Evolutionary conservation across 2,888 invertebrate genomes (phyloP).

Genomic region (Philonicus albiceps): DNA sequence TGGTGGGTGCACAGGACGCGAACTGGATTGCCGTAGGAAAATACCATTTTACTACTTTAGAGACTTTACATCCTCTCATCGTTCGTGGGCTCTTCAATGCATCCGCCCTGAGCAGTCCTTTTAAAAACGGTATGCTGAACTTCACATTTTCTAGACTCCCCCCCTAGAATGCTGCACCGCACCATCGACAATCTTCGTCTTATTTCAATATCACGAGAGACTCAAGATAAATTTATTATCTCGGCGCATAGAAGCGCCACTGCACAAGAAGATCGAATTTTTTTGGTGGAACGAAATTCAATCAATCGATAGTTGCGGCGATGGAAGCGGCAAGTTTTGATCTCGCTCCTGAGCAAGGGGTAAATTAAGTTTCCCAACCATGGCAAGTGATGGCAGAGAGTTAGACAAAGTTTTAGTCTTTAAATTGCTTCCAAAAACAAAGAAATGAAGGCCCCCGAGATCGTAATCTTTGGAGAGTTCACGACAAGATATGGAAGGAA

Average conservation of each 20-base stretch:
- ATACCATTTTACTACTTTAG: background rate
- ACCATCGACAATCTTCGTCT: background rate
- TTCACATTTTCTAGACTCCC: background rate
- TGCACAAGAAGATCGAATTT: background rate
- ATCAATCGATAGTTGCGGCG: background rate
- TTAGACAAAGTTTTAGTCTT: background rate
- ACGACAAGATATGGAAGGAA: background rate
- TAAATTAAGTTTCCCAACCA: background rate
- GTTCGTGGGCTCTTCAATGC: slow-evolving; percentile 4
- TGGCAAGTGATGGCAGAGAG: background rate
- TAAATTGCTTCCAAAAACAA: background rate
- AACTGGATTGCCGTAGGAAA: slow-evolving; percentile 3
- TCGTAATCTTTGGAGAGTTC: background rate
- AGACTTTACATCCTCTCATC: background rate
- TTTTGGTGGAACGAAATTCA: background rate
- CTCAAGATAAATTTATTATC: background rate
- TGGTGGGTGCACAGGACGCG: background rate
- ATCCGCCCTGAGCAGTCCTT: background rate
- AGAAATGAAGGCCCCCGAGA: background rate
- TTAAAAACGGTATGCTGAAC: background rate
- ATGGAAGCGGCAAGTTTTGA: background rate
- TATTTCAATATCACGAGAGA: background rate
- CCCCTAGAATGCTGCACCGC: background rate
- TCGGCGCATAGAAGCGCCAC: background rate
- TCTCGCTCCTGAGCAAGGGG: background rate